These are phyloP conservation scores for Apostichopus parvimensis DNA, from an alignment of 35 echinoderm and acorn worm species.

Conservation along the genomic window DNA sequence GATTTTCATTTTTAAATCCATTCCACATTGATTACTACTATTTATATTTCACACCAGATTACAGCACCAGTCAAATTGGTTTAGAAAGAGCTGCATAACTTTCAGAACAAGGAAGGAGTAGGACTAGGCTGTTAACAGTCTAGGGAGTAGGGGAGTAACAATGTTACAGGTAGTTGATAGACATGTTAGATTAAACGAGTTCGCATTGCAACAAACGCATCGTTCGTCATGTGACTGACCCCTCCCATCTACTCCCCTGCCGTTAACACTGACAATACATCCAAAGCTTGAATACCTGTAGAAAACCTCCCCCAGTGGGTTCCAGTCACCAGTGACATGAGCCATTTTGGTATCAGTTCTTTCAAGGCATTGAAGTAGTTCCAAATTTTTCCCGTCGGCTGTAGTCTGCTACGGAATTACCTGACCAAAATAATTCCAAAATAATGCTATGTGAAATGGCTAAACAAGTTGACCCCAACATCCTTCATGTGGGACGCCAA, in stretches of 20 bases:
- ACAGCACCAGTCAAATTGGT: no score
- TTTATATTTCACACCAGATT: no score
- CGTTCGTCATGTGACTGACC: not conserved
- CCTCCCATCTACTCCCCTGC: not conserved
- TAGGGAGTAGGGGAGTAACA: no score
- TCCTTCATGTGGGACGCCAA: not conserved
- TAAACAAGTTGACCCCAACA: not conserved
- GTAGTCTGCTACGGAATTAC: not conserved
- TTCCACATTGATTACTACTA: no score
- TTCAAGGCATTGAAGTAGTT: not conserved
- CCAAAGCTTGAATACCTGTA: conserved; percentile 64
- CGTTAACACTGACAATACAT: not conserved
- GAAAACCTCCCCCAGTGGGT: conserved; percentile 88
- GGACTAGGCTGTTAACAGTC: no score
- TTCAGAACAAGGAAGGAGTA: no score
- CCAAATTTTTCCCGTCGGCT: not conserved
- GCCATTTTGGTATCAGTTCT: conserved; percentile 57
- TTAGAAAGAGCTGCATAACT: no score
- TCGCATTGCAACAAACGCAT: no score
- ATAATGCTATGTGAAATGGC: not conserved
- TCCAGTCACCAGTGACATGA: conserved; percentile 92
- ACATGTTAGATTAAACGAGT: no score
- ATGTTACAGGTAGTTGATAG: no score
- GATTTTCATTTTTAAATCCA: no score
- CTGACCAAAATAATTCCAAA: not conserved